Evolutionary conservation across 2,888 invertebrate genomes (phyloP), one percentile per base, ranked within the genome.

Genomic region (Cataglyphis albicans): DNA sequence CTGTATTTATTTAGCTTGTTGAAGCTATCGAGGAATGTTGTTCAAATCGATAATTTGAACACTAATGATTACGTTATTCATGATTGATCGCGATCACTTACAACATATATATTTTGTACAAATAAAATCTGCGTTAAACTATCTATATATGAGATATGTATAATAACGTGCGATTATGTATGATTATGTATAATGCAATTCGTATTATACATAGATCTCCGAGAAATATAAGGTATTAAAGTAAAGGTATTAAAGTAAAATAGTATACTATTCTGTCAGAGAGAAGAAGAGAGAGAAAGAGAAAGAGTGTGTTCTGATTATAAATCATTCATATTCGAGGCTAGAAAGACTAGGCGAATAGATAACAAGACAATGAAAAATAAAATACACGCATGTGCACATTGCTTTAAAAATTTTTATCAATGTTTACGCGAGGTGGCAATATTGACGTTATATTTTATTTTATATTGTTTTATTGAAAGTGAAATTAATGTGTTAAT

Each of bases 391-490:
- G 87, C 85, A 88, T 44, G 44, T 59, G 48, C 81, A 75, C 67
- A 15, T 52, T 44, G 59, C 38, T 32, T 75, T 29, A 38, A 21
- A 68, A 38, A 12, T 63, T 44, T 75, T 48, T 32, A 48, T 67
- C 59, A n/a, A 48, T 68, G 52, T 48, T 21, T 68, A 38, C 57
- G 70, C 78, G 29, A 57, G 21, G 7, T 52, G 44, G 4, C 83
- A 84, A 86, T 85, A 86, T 86, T 89, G 67, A 89, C 84, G 86
- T 85, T 89, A 88, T 87, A 87, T 89, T 89, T 90, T 90, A 91
- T 89, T 90, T 87, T 87, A 74, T 86, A 88, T 78, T 86, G 86
- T 87, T 88, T 84, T 89, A 81, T 80, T n/a, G 48, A 64, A 68
- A 32, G 18, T 32, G 59, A 61, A 35, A 78, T 52, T 18, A 35